Base-by-base conservation (phyloP, 1,140 invertebrate genomes). In the Drosophila simulans region DNA sequence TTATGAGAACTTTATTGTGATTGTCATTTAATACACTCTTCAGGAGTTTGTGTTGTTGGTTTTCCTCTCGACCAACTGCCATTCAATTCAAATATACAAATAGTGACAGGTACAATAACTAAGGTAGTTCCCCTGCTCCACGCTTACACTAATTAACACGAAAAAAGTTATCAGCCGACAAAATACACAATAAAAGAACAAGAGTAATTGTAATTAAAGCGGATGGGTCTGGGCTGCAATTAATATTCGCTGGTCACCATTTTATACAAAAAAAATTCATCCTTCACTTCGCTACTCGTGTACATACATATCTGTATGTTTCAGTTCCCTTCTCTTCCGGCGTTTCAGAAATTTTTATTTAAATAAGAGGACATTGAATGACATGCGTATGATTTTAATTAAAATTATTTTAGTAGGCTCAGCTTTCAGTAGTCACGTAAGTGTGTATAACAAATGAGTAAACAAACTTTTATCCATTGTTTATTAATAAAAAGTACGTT, bases 131-230 rank as follows among this genome's bases (percentile, higher is more conserved):
- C 15, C 43, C 43, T n/a, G 13, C 34, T 34, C 35, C 34, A 35
- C 48, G 39, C 40, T 56, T 69, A 70, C 66, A 70, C 66, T 70
- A 70, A 70, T 70, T 70, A 70, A 70, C 66, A 69, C 64, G 63
- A 51, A 68, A 68, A 68, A 69, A 69, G 62, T 69, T 54, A 54
- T 42, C 40, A 34, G 63, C 10, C 45, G 20, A 52, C 40, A 54
- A 13, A 45, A 35, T 55, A 27, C 37, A 54, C 34, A 55, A 54
- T 22, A 48, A 48, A 25, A 17, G 49, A 56, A 20, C 62, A 46
- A 68, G 17, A 45, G 45, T 39, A 46, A 70, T 68, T 69, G 49
- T 69, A 69, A 69, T 70, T 69, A 68, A 54, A 22, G 27, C 42
- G 66, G n/a, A 34, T 68, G 63, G 17, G 12, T 17, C 34, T 54